Conservation (phyloP, 2,113 vertebrate genomes). For the Sapajus apella region DNA sequence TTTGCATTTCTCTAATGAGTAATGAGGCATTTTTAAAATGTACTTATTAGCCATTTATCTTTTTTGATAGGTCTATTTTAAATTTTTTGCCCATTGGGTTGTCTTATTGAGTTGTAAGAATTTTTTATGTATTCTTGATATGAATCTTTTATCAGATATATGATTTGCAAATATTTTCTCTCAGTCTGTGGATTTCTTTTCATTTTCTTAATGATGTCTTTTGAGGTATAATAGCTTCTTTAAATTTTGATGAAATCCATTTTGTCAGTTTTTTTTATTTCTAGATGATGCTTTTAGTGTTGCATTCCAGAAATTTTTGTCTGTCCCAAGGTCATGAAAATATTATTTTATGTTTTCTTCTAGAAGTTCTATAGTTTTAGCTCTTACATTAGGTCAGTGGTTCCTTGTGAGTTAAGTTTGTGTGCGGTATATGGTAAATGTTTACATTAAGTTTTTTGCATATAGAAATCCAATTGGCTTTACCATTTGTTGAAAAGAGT, state of each 20-base stretch:
- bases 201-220: background rate
- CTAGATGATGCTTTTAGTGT: background rate
- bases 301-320: conserved; percentile 7
- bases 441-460: background rate
- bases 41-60: background rate
- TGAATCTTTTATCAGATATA: background rate
- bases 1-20: background rate
- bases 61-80: conserved; percentile 37
- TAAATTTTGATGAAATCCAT: background rate
- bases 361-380: background rate
- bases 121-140: conserved; percentile 1
- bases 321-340: background rate
- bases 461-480: background rate
- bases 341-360: background rate
- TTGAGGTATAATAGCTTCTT: background rate
- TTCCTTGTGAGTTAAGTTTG: conserved; percentile 17
- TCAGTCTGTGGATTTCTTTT: background rate
- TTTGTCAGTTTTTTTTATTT: background rate
- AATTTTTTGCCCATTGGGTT: background rate
- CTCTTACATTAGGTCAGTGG: background rate
- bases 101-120: background rate
- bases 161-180: conserved; percentile 10
- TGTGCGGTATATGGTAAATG: background rate
- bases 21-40: background rate
- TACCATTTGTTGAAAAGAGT: background rate